Conservation (phyloP, 2,797 vertebrate genomes). For the Gambusia yucatana region DNA sequence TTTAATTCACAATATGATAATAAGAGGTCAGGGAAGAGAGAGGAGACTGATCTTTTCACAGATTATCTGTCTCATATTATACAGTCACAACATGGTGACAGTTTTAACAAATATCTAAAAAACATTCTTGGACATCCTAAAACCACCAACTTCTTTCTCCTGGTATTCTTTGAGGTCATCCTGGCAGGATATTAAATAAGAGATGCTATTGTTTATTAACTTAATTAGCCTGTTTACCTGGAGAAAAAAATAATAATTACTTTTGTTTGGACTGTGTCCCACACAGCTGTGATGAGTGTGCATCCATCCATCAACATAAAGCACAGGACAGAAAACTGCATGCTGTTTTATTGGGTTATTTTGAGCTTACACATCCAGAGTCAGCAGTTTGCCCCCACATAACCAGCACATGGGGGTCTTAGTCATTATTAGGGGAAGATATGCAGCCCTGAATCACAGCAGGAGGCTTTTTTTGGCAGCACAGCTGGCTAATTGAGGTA, state of each 20-base stretch:
- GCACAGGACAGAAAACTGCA: neutral
- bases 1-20: no score
- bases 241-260: neutral
- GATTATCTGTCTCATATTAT: no score
- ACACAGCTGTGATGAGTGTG: neutral
- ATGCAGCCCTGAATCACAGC: neutral
- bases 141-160: neutral
- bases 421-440: neutral
- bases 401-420: neutral
- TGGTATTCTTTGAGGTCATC: neutral
- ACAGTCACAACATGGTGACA: neutral
- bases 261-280: neutral
- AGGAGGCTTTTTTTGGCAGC: neutral
- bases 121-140: neutral
- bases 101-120: neutral
- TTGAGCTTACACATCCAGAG: neutral
- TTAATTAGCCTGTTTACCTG: neutral
- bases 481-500: constrained; percentile 6
- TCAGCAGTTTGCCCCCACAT: constrained; percentile 1
- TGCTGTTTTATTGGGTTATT: constrained; percentile 7
- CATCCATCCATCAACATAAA: neutral
- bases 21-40: no score
- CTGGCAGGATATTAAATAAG: neutral
- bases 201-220: neutral
- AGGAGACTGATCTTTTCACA: no score